These are phyloP conservation scores for Origma solitaria DNA, from an alignment of 2,113 vertebrate genomes.

Conservation along the genomic window DNA sequence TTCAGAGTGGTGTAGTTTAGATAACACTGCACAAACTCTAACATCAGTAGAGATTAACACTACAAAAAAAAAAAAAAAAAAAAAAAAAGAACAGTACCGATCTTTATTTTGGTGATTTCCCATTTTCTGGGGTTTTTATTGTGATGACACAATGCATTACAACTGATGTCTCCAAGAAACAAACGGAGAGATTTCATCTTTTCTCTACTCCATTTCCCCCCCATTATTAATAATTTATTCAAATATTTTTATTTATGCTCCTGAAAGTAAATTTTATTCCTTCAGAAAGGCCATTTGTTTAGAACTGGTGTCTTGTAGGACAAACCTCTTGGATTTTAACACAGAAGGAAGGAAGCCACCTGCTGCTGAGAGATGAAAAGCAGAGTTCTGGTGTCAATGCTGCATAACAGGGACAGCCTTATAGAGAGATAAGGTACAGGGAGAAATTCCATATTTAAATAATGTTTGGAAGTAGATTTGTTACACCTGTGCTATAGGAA, in stretches of 20 bases:
- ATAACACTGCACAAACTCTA: background rate
- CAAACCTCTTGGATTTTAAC: background rate
- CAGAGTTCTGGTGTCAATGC: background rate
- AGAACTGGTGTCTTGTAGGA: background rate
- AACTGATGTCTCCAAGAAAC: background rate
- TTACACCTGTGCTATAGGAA: background rate
- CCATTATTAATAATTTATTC: background rate
- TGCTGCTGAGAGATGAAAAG: background rate
- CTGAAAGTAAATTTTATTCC: background rate
- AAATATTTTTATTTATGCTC: background rate
- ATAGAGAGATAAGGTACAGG: background rate
- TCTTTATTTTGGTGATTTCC: background rate
- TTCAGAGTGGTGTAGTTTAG: background rate
- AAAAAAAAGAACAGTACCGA: background rate
- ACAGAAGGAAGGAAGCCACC: background rate
- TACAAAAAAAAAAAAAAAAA: background rate
- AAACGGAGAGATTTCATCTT: background rate
- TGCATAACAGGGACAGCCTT: background rate
- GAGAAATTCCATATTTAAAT: background rate
- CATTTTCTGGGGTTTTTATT: accelerated
- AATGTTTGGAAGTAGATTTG: background rate
- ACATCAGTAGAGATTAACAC: background rate
- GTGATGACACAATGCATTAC: background rate
- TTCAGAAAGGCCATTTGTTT: background rate
- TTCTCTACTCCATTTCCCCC: background rate